Base-by-base conservation (phyloP, 2,797 vertebrate genomes). In the Sternarchorhynchus goeldii region DNA sequence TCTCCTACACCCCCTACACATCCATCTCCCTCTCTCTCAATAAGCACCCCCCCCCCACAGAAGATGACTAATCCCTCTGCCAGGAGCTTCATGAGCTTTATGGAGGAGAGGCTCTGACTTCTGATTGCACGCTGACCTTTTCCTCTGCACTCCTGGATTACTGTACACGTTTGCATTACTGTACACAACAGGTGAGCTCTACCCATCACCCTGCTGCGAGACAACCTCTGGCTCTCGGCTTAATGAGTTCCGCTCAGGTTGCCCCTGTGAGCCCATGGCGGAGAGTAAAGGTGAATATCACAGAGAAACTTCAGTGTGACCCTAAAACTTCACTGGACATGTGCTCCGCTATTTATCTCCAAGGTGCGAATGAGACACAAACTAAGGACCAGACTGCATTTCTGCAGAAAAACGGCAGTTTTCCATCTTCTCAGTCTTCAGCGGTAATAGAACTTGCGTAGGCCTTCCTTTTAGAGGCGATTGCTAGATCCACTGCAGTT, bases 61-160 rank as follows among this genome's bases (percentile, higher is more conserved):
- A 73, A 70, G 64, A 82, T 81, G 81, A 82, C 76, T 82, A 82
- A 85, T 85, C 73, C 81, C 25, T 78, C 72, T 82, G 83, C 81
- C 79, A 78, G 68, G 59, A 81, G 68, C 81, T 80, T 73, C 75
- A 3, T 25, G 25, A 45, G 68, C 78, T 81, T 82, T 82, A 71
- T 58, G 70, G 58, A 63, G 34, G 53, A 75, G 77, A 86, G 85
- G 86, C 82, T 59, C 81, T 62, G 29, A 80, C 86, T 87, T 81
- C 81, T 79, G 80, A 90, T 89, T 91, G 87, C 88, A 91, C 87
- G 91, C 88, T 92, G 92, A 93, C 90, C 91, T 92, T 92, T 92
- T 86, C 45, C 86, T 86, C 87, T 83, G 76, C 84, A 69, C 41
- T 75, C 73, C 58, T 78, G 68, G 73, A 81, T 85, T 81, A 85